Evolutionary conservation across 2,113 vertebrate genomes (phyloP).

Genomic region (Narcine bancroftii): DNA sequence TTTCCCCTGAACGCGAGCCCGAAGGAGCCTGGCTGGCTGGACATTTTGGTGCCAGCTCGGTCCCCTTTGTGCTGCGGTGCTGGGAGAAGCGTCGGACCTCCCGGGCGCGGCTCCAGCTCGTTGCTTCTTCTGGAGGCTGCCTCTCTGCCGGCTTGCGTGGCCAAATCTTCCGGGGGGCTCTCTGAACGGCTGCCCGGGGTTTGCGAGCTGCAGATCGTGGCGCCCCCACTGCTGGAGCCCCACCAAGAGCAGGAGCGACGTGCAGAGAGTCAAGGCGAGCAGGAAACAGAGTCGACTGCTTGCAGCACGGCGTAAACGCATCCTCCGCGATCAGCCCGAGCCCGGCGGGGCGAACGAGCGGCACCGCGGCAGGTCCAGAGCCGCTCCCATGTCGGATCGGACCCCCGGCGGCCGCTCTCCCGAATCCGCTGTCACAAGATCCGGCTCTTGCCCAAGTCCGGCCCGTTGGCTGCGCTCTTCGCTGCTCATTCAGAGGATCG

Average conservation of each 20-base stretch:
- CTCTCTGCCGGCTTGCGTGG: constrained; percentile 25
- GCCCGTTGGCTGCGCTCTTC: too few species aligned
- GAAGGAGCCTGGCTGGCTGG: not conserved
- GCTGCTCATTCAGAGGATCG: not conserved
- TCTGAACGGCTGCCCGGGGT: constrained; percentile 35
- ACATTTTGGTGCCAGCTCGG: not conserved
- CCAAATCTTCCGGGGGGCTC: constrained; percentile 29
- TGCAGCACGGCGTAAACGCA: constrained; percentile 62
- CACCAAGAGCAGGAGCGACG: constrained; percentile 67
- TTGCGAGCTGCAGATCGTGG: constrained; percentile 47
- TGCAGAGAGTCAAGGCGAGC: constrained; percentile 64
- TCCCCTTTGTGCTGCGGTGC: not conserved
- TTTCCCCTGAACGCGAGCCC: not conserved
- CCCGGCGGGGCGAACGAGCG: constrained; percentile 55
- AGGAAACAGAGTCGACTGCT: constrained; percentile 74
- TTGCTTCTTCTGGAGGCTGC: not conserved
- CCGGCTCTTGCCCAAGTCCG: not conserved
- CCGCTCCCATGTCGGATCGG: not conserved
- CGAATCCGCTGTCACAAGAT: not conserved
- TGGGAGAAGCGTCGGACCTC: not conserved
- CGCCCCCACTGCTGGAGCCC: constrained; percentile 49
- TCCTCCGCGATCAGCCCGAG: constrained; percentile 55
- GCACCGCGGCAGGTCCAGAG: not conserved
- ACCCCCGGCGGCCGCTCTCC: too few species aligned
- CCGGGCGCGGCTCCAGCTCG: constrained; percentile 1